phyloP scores from a whole-genome alignment of 2,113 vertebrate genomes.

The Mohoua ochrocephala region DNA sequence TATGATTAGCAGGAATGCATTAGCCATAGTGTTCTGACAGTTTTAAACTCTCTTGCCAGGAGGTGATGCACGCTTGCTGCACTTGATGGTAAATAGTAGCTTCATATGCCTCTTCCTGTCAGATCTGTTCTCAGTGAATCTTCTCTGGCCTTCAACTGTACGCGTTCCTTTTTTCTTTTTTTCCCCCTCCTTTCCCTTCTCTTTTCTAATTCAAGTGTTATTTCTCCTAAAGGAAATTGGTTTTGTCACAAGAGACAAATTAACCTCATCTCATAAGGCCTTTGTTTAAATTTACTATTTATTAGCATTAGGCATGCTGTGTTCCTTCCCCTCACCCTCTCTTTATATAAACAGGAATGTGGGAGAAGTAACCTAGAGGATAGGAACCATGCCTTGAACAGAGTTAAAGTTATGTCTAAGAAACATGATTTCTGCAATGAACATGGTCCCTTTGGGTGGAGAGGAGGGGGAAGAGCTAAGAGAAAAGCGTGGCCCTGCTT shows the following conservation, averaged over 20 bases:
- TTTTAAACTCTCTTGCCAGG: slow-evolving; percentile 4
- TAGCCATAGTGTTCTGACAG: neutral
- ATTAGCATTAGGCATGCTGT: neutral
- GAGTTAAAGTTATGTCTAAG: neutral
- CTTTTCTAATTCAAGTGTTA: neutral
- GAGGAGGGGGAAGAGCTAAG: neutral
- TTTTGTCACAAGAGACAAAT: slow-evolving; percentile 13
- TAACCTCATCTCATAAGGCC: neutral
- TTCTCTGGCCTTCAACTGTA: neutral
- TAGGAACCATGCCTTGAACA: neutral
- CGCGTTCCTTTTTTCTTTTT: neutral
- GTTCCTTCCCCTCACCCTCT: neutral
- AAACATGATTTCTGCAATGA: neutral
- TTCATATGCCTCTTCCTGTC: neutral
- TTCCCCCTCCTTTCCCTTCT: neutral
- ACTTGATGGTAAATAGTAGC: neutral
- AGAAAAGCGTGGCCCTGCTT: neutral
- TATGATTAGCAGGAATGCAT: neutral
- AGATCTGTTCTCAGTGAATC: neutral
- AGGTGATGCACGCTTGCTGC: neutral
- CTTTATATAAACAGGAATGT: neutral
- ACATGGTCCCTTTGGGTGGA: neutral
- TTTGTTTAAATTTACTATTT: slow-evolving; percentile 7
- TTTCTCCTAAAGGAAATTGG: neutral
- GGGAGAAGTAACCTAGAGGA: neutral